Evolutionary conservation across 2,888 invertebrate genomes (phyloP).

Genomic region (Campoletis raptor): DNA sequence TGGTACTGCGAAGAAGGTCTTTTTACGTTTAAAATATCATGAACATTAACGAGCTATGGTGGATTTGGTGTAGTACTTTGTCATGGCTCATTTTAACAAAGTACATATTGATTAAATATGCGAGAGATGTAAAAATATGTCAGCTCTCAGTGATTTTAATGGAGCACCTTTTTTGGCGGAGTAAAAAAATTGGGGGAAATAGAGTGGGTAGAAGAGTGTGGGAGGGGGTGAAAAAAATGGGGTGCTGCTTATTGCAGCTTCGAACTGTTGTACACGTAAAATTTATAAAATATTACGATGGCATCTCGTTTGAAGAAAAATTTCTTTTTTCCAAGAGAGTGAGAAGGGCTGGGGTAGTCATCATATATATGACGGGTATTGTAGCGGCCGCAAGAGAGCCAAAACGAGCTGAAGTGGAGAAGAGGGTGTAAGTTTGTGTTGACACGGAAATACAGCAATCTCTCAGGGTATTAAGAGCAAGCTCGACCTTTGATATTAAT

Average conservation of each 20-base stretch:
- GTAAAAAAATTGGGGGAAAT: not conserved
- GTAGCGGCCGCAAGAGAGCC: constrained; percentile 37
- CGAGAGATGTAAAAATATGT: constrained; percentile 59
- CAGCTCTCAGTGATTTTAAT: constrained; percentile 52
- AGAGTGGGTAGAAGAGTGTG: not conserved
- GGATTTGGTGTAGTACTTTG: not conserved
- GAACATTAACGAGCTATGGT: not conserved
- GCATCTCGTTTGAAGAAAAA: constrained; percentile 70
- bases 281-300: constrained; percentile 70
- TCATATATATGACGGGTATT: constrained; percentile 43
- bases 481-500: constrained; percentile 82
- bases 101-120: constrained; percentile 59
- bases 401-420: constrained; percentile 10
- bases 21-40: not conserved
- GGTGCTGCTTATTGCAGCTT: constrained; percentile 67
- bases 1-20: not conserved
- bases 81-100: constrained; percentile 11
- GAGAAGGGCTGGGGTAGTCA: constrained; percentile 7
- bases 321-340: constrained; percentile 59
- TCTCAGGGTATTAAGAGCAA: constrained; percentile 81
- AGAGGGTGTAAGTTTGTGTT: constrained; percentile 69
- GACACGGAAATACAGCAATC: constrained; percentile 81
- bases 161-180: constrained; percentile 15
- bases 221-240: constrained; percentile 45
- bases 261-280: constrained; percentile 64